A percentile compares a stretch with the other conserved stretches of the same genome.
These are phyloP conservation scores for Dendrolimus pini DNA, from an alignment of 2,888 invertebrate species.

Conservation along the genomic window DNA sequence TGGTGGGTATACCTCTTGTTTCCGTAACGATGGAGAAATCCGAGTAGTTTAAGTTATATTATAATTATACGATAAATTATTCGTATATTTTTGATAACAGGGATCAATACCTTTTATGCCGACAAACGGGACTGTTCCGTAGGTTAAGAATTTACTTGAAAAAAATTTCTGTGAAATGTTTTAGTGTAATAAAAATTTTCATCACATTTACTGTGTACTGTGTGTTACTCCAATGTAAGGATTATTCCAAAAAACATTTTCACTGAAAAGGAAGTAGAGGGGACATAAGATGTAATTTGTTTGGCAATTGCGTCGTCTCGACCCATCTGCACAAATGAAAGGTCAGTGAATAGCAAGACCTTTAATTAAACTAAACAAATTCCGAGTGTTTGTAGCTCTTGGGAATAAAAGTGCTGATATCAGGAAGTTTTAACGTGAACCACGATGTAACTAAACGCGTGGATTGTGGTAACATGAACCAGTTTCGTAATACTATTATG, in stretches of 20 bases:
- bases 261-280: slow-evolving; percentile 38
- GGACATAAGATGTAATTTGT: slow-evolving; percentile 50
- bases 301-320: slow-evolving; percentile 58
- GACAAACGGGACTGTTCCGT: too few relatives aligned
- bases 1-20: too few relatives aligned
- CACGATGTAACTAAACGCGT: background rate
- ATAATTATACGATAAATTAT: too few relatives aligned
- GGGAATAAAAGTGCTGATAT: slow-evolving; percentile 17
- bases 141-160: too few relatives aligned
- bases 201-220: too few relatives aligned
- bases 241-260: slow-evolving; percentile 16
- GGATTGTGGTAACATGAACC: slow-evolving; percentile 11
- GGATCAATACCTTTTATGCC: too few relatives aligned
- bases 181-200: too few relatives aligned
- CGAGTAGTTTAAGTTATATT: too few relatives aligned
- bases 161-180: too few relatives aligned
- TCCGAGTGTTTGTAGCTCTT: slow-evolving; percentile 38
- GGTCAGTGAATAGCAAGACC: slow-evolving; percentile 52
- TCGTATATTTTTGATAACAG: too few relatives aligned
- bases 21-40: too few relatives aligned
- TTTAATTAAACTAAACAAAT: slow-evolving; percentile 65
- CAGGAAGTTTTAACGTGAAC: slow-evolving; percentile 17
- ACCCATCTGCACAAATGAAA: slow-evolving; percentile 66
- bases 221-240: too few relatives aligned
- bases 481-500: slow-evolving; percentile 21